Conservation (phyloP, 2,113 vertebrate species). For the Scatophagus argus region DNA sequence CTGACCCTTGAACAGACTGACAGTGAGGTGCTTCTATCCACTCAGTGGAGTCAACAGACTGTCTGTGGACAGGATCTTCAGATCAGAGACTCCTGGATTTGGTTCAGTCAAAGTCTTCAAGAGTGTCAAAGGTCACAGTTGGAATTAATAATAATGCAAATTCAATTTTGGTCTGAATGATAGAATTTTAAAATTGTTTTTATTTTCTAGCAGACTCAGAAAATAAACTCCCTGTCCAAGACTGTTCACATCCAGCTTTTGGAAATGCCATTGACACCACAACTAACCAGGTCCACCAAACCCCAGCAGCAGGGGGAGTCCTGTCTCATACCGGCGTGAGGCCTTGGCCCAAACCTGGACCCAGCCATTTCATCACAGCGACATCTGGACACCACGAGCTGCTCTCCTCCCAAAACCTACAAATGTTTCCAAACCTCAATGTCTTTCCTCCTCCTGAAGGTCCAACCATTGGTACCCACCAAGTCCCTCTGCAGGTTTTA, state of each 20-base stretch:
- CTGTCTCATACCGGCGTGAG: not conserved
- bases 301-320: not conserved
- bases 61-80: conserved; percentile 40
- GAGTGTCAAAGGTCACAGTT: conserved; percentile 35
- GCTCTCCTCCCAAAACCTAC: not conserved
- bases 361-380: not conserved
- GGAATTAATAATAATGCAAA: not conserved
- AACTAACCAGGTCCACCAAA: not conserved
- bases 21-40: conserved; percentile 73
- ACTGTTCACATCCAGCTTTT: conserved; percentile 1
- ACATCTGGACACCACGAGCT: conserved; percentile 1
- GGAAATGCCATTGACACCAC: not conserved
- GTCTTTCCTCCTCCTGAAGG: not conserved
- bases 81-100: conserved; percentile 42
- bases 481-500: conserved; percentile 1
- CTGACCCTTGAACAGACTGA: conserved; percentile 58
- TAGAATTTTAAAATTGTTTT: not conserved
- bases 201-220: conserved; percentile 10
- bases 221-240: not conserved
- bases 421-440: not conserved
- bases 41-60: conserved; percentile 54
- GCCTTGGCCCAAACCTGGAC: not conserved
- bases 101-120: conserved; percentile 59
- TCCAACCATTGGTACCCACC: not conserved
- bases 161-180: not conserved